phyloP scores from a whole-genome alignment of 2,113 vertebrate species.

The Hippolais icterina region DNA sequence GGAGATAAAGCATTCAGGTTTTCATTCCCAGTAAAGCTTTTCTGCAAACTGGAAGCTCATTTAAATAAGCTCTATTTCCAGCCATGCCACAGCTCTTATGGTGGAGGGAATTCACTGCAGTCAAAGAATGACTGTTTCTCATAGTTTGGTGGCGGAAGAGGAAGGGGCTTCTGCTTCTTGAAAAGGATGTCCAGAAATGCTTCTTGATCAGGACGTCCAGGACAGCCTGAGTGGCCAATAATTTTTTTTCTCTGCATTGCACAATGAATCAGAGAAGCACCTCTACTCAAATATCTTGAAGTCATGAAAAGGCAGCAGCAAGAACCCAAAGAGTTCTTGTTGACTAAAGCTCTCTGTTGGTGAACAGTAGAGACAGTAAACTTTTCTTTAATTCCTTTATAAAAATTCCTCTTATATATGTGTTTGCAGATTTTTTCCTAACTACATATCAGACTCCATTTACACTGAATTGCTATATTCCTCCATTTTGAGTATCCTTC shows the following conservation, averaged over 20 bases:
- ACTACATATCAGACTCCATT: neutral
- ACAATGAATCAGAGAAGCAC: neutral
- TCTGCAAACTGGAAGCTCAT: neutral
- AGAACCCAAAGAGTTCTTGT: neutral
- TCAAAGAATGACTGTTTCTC: neutral
- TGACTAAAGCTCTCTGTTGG: neutral
- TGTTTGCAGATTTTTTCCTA: neutral
- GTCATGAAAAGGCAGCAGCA: neutral
- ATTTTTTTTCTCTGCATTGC: neutral
- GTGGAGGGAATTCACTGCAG: neutral
- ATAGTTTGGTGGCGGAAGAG: neutral
- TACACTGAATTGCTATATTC: neutral
- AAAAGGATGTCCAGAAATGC: neutral
- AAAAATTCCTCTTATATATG: neutral
- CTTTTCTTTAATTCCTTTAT: neutral
- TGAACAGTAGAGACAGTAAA: neutral
- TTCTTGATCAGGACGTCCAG: neutral
- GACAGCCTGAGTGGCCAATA: no score
- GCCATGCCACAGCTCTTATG: accelerated
- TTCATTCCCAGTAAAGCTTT: neutral
- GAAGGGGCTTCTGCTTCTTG: neutral
- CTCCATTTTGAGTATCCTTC: accelerated
- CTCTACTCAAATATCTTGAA: neutral
- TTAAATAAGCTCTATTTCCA: neutral
- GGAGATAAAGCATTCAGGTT: neutral